Evolutionary conservation across 2,113 vertebrate species (phyloP).

Genomic region (Holacanthus passer): DNA sequence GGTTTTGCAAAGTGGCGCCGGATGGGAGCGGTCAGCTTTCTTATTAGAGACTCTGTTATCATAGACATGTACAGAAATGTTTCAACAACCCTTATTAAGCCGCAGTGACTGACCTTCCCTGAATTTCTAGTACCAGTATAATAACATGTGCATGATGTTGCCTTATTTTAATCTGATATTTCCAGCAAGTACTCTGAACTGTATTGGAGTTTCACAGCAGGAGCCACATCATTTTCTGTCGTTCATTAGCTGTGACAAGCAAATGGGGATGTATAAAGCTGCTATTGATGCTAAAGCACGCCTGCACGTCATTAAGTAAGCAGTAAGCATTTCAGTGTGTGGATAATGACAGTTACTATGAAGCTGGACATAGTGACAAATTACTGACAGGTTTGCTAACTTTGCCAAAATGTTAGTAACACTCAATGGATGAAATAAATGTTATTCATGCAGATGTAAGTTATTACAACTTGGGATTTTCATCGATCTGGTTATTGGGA

Average conservation of each 20-base stretch:
- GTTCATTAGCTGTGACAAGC: not conserved
- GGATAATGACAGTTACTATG: not conserved
- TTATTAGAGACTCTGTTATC: not conserved
- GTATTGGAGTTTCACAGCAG: not conserved
- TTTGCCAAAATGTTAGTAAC: too few species aligned
- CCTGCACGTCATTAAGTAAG: too few species aligned
- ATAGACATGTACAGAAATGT: not conserved
- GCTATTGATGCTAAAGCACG: not conserved
- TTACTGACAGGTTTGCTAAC: too few species aligned
- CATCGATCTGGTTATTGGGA: too few species aligned
- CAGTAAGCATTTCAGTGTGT: too few species aligned
- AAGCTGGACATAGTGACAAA: not conserved
- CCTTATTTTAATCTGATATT: too few species aligned
- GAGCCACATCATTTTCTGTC: not conserved
- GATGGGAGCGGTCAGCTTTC: slow-evolving; percentile 25
- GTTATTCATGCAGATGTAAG: too few species aligned
- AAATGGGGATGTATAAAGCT: too few species aligned
- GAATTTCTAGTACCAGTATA: not conserved
- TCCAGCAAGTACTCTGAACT: not conserved
- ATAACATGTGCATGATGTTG: not conserved
- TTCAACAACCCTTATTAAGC: not conserved
- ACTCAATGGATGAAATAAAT: too few species aligned
- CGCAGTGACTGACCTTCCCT: not conserved
- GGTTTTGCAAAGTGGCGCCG: slow-evolving; percentile 6
- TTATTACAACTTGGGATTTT: too few species aligned